Evolutionary conservation across 2,888 invertebrate genomes (phyloP), one percentile per base, ranked within the genome.

Genomic region (Lithophane socia): DNA sequence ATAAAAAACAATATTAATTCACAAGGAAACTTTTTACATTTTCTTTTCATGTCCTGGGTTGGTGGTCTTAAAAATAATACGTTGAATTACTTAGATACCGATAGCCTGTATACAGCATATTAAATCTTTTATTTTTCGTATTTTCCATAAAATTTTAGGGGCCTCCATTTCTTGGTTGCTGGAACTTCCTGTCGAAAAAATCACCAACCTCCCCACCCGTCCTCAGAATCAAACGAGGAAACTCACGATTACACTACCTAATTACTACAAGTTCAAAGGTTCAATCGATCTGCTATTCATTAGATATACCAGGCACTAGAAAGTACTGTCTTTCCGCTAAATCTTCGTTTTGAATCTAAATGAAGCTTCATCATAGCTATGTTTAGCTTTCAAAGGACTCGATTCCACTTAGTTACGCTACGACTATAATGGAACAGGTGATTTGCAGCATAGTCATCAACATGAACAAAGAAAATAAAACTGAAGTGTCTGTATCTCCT

Each of bases 351-450:
- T 42, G 56, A 49, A 66, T 12, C 49, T 52, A 63, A 42, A 58
- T 18, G 24, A 56, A 49, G 63, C 9, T 63, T 56, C 42, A 47
- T 54, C 12, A n/a, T 24, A 9, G 5, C 24, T 29, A 12, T 4
- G n/a, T 56, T 37, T 12, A 29, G 5, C 37, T 12, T 64, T 60
- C 65, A 80, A 73, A 54, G 54, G 18, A 47, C 47, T 80, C 42
- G 24, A 63, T 74, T 80, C 58, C 16, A 4, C 42, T 54, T 58
- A 64, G 16, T 37, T 13, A 24, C 9, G 21, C 47, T 13, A 24
- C 9, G 21, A 3, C 37, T 52, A 42, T 56, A 81, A 67, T 67
- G 29, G 10, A 52, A 37, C 44, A 67, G 56, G n/a, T 29, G 49
- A 67, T 61, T 61, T 49, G n/a, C 24, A 42, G 54, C 47, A 18